These are phyloP conservation scores for Macrosoma leucophasiata DNA, from an alignment of 2,888 invertebrate species.

Conservation along the genomic window DNA sequence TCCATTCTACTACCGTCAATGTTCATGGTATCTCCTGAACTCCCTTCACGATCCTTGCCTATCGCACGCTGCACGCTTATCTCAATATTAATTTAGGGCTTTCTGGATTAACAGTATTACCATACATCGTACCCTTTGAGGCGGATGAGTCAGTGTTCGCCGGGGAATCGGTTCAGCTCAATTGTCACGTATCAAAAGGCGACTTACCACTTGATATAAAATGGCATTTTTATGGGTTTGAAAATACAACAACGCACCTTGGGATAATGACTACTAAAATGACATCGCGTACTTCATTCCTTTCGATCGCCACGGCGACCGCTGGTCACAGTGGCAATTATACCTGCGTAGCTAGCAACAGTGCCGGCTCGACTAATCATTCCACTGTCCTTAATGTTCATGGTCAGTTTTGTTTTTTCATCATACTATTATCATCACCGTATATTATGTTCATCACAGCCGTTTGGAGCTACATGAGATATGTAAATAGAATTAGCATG, in stretches of 20 bases:
- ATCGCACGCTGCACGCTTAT: conserved; percentile 70
- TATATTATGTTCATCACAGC: conserved; percentile 35
- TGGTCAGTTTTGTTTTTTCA: conserved; percentile 63
- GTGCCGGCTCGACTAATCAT: conserved; percentile 81
- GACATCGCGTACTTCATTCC: conserved; percentile 80
- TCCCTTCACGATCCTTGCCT: conserved; percentile 44
- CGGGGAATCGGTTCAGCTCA: conserved; percentile 80
- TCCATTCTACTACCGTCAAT: conserved; percentile 77
- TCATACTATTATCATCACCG: conserved; percentile 28
- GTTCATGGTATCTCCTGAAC: conserved; percentile 78
- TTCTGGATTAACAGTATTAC: conserved; percentile 78
- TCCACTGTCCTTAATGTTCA: conserved; percentile 77
- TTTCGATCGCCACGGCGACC: conserved; percentile 82
- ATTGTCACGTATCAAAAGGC: conserved; percentile 82
- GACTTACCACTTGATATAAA: conserved; percentile 84
- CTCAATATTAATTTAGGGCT: conserved; percentile 56
- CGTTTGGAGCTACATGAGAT: conserved; percentile 40
- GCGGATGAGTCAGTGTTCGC: conserved; percentile 81
- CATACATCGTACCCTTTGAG: conserved; percentile 80
- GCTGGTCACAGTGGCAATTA: conserved; percentile 84
- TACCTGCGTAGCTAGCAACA: conserved; percentile 84
- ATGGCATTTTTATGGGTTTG: conserved; percentile 84
- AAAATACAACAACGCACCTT: conserved; percentile 72
- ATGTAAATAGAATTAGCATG: conserved; percentile 59
- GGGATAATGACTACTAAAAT: conserved; percentile 79